These are phyloP conservation scores for Kuschelorhynchus macadamiae DNA, from an alignment of 2,888 invertebrate genomes.

Conservation along the genomic window DNA sequence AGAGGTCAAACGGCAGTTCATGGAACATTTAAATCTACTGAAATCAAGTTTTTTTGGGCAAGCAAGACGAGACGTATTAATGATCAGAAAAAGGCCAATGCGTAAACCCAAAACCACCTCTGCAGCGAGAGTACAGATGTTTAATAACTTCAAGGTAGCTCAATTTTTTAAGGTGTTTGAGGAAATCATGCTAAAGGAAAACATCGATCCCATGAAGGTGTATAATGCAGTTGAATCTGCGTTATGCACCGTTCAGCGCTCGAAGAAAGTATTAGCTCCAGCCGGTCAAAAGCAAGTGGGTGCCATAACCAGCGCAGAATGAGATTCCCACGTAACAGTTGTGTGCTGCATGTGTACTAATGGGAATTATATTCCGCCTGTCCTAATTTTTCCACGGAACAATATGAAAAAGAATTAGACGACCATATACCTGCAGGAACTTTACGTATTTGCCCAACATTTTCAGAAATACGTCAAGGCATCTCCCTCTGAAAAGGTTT, in stretches of 20 bases:
- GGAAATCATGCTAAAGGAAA: background rate
- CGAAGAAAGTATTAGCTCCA: slow-evolving; percentile 1
- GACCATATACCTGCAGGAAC: slow-evolving; percentile 27
- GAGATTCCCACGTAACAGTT: slow-evolving; percentile 4
- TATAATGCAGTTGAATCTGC: slow-evolving; percentile 34
- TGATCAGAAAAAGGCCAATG: slow-evolving; percentile 31
- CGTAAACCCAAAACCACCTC: slow-evolving; percentile 24
- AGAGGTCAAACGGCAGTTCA: slow-evolving; percentile 28
- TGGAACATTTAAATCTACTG: slow-evolving; percentile 16
- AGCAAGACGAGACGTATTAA: slow-evolving; percentile 17
- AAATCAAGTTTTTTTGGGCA: no score
- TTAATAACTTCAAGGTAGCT: slow-evolving; percentile 5
- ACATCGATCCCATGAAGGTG: slow-evolving; percentile 15
- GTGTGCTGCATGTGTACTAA: slow-evolving; percentile 27
- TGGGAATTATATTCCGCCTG: slow-evolving; percentile 17
- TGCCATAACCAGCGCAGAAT: slow-evolving; percentile 15
- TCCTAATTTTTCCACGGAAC: slow-evolving; percentile 16
- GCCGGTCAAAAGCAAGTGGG: slow-evolving; percentile 15
- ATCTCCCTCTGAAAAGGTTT: slow-evolving; percentile 15
- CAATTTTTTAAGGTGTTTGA: slow-evolving; percentile 5
- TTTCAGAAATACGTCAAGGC: slow-evolving; percentile 5
- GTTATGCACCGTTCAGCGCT: slow-evolving; percentile 34
- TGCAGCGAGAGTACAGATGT: background rate
- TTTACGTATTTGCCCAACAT: background rate
- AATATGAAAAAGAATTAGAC: background rate